phyloP scores from a whole-genome alignment of 2,113 vertebrate species.

The Gallinago undulata region DNA sequence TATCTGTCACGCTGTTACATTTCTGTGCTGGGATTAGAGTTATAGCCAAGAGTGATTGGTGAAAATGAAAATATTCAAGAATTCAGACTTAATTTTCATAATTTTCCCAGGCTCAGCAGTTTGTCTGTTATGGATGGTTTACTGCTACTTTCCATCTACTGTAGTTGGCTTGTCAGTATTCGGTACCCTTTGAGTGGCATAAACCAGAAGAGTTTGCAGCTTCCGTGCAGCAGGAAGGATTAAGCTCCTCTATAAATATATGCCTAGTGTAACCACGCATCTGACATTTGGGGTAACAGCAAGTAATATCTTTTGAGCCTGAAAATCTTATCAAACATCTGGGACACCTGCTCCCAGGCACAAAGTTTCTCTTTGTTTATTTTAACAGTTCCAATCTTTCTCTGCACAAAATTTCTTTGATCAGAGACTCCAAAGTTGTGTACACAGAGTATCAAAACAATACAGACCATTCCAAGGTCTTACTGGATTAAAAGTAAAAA shows the following conservation, averaged over 20 bases:
- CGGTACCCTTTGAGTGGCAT: neutral
- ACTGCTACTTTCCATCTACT: neutral
- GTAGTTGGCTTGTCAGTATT: neutral
- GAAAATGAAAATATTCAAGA: neutral
- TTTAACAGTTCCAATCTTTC: neutral
- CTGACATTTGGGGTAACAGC: neutral
- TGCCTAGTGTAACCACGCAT: neutral
- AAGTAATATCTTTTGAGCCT: neutral
- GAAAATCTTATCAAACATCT: neutral
- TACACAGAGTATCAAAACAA: neutral
- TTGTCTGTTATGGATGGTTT: neutral
- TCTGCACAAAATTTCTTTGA: neutral
- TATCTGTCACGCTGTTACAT: neutral
- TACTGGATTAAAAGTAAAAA: neutral
- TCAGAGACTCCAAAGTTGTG: neutral
- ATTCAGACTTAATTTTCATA: neutral
- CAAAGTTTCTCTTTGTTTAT: neutral
- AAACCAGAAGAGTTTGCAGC: neutral
- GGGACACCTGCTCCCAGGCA: neutral
- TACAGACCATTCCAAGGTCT: rapidly evolving
- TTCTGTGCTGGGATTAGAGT: neutral
- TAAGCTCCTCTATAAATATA: neutral
- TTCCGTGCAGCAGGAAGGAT: neutral
- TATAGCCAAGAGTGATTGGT: neutral
- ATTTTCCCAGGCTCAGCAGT: conserved; percentile 9